Percentiles rank a stretch among this genome's conserved stretches.
Evolutionary conservation across 2,888 invertebrate genomes (phyloP).

Genomic region (Tanypteryx hageni): DNA sequence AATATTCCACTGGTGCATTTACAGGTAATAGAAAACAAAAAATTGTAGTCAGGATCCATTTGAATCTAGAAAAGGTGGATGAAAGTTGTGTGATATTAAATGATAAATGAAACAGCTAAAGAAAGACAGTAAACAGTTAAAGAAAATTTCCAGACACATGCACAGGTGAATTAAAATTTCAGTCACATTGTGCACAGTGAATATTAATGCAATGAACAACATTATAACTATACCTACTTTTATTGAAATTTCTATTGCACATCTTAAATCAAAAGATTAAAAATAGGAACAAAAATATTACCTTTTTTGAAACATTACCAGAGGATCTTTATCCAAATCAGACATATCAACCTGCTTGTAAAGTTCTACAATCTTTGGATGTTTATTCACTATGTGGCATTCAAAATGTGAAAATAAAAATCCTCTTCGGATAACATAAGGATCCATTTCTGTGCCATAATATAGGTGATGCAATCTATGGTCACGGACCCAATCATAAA

Average conservation of each 20-base stretch:
- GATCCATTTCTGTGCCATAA: conserved; percentile 87
- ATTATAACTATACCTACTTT: too few species aligned
- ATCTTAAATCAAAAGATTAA: background rate
- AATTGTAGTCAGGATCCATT: conserved; percentile 82
- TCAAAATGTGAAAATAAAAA: conserved; percentile 89
- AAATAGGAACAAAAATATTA: conserved; percentile 71
- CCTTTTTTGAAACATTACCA: conserved; percentile 90
- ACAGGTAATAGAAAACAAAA: conserved; percentile 83
- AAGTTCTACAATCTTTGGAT: conserved; percentile 81
- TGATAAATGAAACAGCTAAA: background rate
- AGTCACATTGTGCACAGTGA: background rate
- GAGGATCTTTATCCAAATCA: conserved; percentile 86
- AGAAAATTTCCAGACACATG: background rate
- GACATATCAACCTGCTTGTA: conserved; percentile 85
- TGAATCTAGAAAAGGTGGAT: conserved; percentile 78
- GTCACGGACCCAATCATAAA: conserved; percentile 89
- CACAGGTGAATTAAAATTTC: background rate
- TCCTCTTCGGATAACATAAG: conserved; percentile 87
- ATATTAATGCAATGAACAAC: too few species aligned
- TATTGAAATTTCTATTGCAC: background rate
- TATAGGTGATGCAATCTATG: conserved; percentile 90
- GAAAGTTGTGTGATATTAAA: background rate
- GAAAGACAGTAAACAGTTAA: background rate
- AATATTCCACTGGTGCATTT: conserved; percentile 88
- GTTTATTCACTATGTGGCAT: conserved; percentile 82